These are phyloP conservation scores for Minunthozetes semirufus DNA, from an alignment of 2,888 invertebrate genomes.

Conservation along the genomic window DNA sequence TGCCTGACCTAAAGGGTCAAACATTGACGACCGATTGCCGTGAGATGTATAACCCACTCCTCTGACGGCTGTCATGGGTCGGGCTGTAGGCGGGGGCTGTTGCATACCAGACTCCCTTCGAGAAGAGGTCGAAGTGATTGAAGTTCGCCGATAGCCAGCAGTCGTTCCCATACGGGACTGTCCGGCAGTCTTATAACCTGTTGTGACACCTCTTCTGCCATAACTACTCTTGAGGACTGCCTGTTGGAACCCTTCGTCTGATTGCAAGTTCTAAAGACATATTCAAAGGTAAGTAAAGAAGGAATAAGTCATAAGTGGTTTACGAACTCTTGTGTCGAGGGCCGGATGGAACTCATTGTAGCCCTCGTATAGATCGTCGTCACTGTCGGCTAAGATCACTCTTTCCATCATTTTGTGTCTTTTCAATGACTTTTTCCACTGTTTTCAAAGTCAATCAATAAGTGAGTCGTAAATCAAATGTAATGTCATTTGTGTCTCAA, in stretches of 20 bases:
- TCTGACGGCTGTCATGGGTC: constrained; percentile 94
- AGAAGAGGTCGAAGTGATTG: constrained; percentile 32
- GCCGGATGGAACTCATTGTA: constrained; percentile 63
- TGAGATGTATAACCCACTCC: constrained; percentile 88
- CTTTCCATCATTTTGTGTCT: constrained; percentile 28
- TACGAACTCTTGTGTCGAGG: constrained; percentile 53
- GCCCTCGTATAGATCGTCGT: constrained; percentile 60
- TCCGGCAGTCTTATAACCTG: constrained; percentile 44
- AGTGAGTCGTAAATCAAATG: too few relatives aligned
- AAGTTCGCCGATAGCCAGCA: constrained; percentile 35
- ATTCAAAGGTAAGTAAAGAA: too few relatives aligned
- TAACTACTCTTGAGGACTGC: constrained; percentile 64
- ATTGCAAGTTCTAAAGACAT: constrained; percentile 56
- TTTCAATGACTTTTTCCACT: background rate
- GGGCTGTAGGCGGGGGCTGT: constrained; percentile 44
- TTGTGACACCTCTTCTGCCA: constrained; percentile 53
- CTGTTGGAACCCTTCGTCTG: constrained; percentile 68
- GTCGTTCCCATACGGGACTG: constrained; percentile 44
- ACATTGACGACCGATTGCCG: constrained; percentile 46
- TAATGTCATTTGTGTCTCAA: background rate
- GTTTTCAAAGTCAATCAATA: background rate
- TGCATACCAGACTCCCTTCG: constrained; percentile 36
- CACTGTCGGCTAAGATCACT: constrained; percentile 31
- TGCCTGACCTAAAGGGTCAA: constrained; percentile 70
- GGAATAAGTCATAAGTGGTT: background rate